A percentile compares a stretch with the other conserved stretches of the same genome.
Conservation (phyloP, 2,113 vertebrate genomes). For the Ameiurus melas region DNA sequence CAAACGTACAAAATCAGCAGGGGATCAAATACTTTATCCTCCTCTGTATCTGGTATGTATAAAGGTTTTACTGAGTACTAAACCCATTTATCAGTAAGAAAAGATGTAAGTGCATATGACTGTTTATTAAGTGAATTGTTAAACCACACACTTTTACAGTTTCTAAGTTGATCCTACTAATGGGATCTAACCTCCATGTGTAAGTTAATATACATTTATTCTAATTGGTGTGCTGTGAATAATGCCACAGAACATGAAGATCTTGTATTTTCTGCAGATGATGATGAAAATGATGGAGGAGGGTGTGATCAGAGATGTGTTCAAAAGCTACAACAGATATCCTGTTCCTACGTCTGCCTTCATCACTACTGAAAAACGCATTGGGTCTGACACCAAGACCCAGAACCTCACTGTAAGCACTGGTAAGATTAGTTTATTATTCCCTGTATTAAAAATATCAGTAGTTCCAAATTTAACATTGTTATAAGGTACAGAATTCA, state of each 20-base stretch:
- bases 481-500: not conserved
- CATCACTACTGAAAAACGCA: conserved; percentile 55
- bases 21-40: too few relatives aligned
- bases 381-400: conserved; percentile 4
- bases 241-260: not conserved
- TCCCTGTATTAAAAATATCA: not conserved
- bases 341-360: conserved; percentile 60
- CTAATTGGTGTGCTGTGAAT: not conserved
- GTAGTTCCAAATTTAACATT: not conserved
- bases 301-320: conserved; percentile 57
- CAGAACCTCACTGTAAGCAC: conserved; percentile 57
- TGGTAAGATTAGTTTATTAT: conserved; percentile 48
- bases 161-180: too few relatives aligned
- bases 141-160: too few relatives aligned
- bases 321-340: conserved; percentile 56
- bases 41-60: too few relatives aligned
- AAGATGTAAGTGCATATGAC: too few relatives aligned
- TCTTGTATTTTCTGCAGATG: conserved; percentile 8
- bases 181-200: too few relatives aligned
- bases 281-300: conserved; percentile 30
- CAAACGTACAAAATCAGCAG: too few relatives aligned
- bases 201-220: not conserved
- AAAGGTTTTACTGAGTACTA: too few relatives aligned
- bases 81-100: too few relatives aligned
- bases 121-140: too few relatives aligned